phyloP scores from a whole-genome alignment of 2,888 invertebrate genomes.

The Plemyria rubiginata region DNA sequence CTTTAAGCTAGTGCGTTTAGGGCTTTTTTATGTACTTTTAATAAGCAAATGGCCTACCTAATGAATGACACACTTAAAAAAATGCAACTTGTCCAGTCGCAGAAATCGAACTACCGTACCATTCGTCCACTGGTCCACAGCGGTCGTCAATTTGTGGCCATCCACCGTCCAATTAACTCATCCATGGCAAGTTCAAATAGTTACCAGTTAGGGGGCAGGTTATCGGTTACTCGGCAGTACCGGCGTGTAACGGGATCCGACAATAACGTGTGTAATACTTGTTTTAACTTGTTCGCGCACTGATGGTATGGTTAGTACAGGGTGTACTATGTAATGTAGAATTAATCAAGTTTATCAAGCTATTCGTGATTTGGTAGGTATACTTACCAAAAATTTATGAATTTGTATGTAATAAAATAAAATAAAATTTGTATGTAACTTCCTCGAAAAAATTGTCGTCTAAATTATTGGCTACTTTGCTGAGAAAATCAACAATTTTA shows the following conservation, averaged over 20 bases:
- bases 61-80: too few relatives aligned
- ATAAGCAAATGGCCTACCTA: too few relatives aligned
- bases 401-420: too few relatives aligned
- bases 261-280: slow-evolving; percentile 37
- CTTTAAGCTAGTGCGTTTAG: too few relatives aligned
- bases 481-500: too few relatives aligned
- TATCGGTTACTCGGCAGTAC: slow-evolving; percentile 32
- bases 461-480: too few relatives aligned
- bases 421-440: too few relatives aligned
- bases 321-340: background rate
- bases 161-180: slow-evolving; percentile 2
- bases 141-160: background rate
- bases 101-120: background rate
- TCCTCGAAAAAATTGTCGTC: too few relatives aligned
- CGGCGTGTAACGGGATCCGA: slow-evolving; percentile 27
- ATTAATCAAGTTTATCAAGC: too few relatives aligned
- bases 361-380: too few relatives aligned
- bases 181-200: slow-evolving; percentile 30
- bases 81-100: background rate
- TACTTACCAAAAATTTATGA: too few relatives aligned
- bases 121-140: background rate
- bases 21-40: too few relatives aligned
- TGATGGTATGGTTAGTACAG: slow-evolving; percentile 11
- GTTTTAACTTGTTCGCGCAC: slow-evolving; percentile 20
- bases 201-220: slow-evolving; percentile 20